These are phyloP conservation scores for Pygoscelis adeliae DNA, from an alignment of 2,113 vertebrate genomes.

Conservation along the genomic window DNA sequence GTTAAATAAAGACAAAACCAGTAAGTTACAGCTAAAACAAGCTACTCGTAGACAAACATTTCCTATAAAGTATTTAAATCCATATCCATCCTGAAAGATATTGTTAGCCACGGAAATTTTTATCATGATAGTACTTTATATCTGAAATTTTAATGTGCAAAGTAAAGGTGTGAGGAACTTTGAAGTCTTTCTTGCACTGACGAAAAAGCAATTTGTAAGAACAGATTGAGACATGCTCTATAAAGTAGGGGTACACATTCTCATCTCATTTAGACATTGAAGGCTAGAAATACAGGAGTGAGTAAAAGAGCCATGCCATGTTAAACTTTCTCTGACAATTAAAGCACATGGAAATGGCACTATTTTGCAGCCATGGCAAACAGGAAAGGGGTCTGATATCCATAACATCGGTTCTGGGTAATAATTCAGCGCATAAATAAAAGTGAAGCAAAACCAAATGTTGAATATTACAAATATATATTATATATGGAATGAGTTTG, in stretches of 20 bases:
- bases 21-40: not conserved
- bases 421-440: no score
- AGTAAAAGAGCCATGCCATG: not conserved
- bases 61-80: not conserved
- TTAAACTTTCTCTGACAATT: not conserved
- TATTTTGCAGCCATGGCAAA: not conserved
- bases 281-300: not conserved
- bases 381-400: not conserved
- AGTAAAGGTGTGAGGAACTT: not conserved
- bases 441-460: not conserved
- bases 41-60: not conserved
- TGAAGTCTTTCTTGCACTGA: not conserved
- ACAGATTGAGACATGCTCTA: not conserved
- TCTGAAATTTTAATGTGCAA: not conserved
- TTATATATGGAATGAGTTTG: fast-evolving
- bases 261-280: not conserved
- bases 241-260: not conserved
- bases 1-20: not conserved
- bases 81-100: not conserved
- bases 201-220: not conserved
- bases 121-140: not conserved
- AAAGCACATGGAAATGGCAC: not conserved
- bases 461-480: fast-evolving
- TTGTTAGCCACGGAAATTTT: not conserved
- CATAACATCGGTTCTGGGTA: fast-evolving